Conservation (phyloP, 2,888 invertebrate species). For the Dermolepida albohirtum region DNA sequence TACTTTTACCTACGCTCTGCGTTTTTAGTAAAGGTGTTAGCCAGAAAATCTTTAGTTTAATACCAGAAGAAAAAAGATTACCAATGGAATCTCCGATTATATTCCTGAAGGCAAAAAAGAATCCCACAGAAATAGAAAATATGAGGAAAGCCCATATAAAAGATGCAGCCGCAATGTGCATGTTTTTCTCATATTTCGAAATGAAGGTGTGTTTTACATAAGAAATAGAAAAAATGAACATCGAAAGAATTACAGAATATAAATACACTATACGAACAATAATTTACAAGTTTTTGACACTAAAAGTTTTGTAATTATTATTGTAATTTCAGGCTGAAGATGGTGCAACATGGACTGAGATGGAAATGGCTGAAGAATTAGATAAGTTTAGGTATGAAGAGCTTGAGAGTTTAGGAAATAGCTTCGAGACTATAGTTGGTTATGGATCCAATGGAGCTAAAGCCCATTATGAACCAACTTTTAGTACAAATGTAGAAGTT, state of each 20-base stretch:
- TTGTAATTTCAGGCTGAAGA: conserved; percentile 54
- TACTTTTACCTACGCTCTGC: conserved; percentile 77
- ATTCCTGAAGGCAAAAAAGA: conserved; percentile 89
- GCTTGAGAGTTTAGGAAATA: conserved; percentile 77
- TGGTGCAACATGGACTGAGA: conserved; percentile 70
- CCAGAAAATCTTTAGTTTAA: conserved; percentile 73
- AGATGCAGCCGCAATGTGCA: conserved; percentile 91
- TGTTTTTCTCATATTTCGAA: conserved; percentile 82
- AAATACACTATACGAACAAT: too few relatives aligned
- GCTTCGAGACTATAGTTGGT: conserved; percentile 89
- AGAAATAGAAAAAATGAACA: background rate
- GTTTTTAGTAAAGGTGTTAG: conserved; percentile 80
- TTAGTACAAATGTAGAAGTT: conserved; percentile 75
- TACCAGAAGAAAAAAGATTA: conserved; percentile 71
- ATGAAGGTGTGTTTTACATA: conserved; percentile 67
- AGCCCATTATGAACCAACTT: conserved; percentile 84
- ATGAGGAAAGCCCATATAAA: conserved; percentile 88
- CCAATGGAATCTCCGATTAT: conserved; percentile 84
- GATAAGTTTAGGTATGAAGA: conserved; percentile 81
- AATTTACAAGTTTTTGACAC: too few relatives aligned
- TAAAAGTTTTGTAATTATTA: background rate
- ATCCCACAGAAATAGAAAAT: conserved; percentile 80
- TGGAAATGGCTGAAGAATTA: conserved; percentile 76
- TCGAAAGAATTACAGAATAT: background rate
- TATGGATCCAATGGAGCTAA: conserved; percentile 89